Evolutionary conservation across 2,113 vertebrate species (phyloP), one percentile per base, ranked within the genome.

Genomic region (Hippopotamus amphibius): DNA sequence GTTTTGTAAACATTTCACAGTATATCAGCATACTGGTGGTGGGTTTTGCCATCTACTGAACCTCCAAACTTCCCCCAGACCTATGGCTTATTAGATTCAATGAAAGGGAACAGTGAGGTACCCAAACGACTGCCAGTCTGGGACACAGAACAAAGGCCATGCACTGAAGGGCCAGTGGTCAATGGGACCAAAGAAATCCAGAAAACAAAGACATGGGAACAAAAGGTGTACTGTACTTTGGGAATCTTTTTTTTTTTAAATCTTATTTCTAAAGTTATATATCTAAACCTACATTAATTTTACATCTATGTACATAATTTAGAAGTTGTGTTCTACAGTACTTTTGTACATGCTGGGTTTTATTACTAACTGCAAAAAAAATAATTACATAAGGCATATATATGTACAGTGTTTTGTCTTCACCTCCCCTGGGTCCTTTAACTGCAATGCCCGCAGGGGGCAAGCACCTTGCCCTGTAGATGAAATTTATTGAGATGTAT

Each of bases 261-360:
- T 98, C 99, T 84, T 98, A 95, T 98, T 98, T 98, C 98, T 99
- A 98, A 98, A 98, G 98, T 94, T 98, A 83, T 98, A 97, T 97
- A 94, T 97, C 99, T 99, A 99, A 98, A 94, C 97, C 99, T 98
- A 98, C 94, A 74, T 98, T 98, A 98, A 97, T 98, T 98, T 98
- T 98, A 98, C 97, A 71, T 92, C 96, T 99, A 98, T 99, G 98
- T 99, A 99, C 99, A 99, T 98, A 98, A 98, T 99, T 99, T 98
- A 99, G 99, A 98, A 98, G 98, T 98, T 98, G 98, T 98, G 96
- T 98, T 99, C 98, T 98, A 99, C 97, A 98, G 98, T 98, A 98
- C 98, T 98, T 99, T 99, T 99, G 99, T 99, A 99, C 99, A 99
- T 99, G 99, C 99, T 97, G 98, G 96, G 93, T 97, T 92, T 98